phyloP scores from a whole-genome alignment of 2,888 invertebrate genomes.

The Orthonevra nobilis region DNA sequence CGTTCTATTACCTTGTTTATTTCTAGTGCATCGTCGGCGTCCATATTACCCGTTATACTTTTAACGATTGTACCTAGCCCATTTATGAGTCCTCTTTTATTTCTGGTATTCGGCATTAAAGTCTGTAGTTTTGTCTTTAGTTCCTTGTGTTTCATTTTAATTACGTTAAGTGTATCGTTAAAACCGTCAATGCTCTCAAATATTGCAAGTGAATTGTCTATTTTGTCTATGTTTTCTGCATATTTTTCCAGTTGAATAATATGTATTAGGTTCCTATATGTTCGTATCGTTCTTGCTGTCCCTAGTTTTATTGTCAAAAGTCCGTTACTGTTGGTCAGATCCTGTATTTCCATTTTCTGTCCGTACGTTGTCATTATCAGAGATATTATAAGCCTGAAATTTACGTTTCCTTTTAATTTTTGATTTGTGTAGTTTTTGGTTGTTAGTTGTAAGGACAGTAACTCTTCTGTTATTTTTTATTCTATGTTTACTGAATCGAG shows the following conservation, averaged over 20 bases:
- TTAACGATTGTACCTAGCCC: too few species aligned
- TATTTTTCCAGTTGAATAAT: not conserved
- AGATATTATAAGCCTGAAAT: not conserved
- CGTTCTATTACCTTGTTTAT: not conserved
- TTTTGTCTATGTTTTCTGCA: not conserved
- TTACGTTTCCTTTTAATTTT: conserved; percentile 35
- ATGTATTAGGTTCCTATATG: not conserved
- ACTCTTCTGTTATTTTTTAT: conserved; percentile 28
- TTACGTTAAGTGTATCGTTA: not conserved
- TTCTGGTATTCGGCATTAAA: not conserved
- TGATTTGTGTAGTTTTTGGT: conserved; percentile 58
- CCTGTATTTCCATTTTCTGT: too few species aligned
- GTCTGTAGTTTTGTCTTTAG: not conserved
- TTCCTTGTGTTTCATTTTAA: not conserved
- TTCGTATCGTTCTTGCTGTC: not conserved
- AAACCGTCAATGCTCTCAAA: not conserved
- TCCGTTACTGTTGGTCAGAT: not conserved
- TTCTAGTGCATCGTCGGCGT: not conserved
- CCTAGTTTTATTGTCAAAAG: not conserved
- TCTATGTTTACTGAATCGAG: conserved; percentile 41
- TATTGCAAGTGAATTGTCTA: not conserved
- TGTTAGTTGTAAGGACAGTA: conserved; percentile 35
- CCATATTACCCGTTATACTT: conserved; percentile 4
- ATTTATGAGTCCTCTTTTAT: not conserved
- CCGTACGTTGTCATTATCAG: too few species aligned